Conservation (phyloP, 2,888 invertebrate genomes). For the Lepas anatifera region DNA sequence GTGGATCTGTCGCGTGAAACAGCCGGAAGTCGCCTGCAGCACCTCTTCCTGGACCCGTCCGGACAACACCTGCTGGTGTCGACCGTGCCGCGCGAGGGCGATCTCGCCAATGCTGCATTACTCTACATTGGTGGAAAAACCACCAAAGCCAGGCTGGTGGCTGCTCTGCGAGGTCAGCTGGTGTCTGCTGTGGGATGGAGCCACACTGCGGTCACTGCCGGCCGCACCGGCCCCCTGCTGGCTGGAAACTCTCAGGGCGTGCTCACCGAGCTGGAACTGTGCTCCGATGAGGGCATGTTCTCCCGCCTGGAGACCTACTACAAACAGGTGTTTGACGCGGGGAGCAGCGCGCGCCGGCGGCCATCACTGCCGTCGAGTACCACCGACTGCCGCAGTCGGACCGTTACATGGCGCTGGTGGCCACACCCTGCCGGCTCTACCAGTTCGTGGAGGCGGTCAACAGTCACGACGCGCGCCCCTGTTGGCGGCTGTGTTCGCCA, state of each 20-base stretch:
- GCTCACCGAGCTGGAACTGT: slow-evolving; percentile 82
- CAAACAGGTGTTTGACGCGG: slow-evolving; percentile 82
- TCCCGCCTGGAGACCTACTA: slow-evolving; percentile 55
- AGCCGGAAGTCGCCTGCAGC: slow-evolving; percentile 47
- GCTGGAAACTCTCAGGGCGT: slow-evolving; percentile 81
- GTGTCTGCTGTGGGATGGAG: slow-evolving; percentile 89
- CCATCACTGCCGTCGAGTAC: slow-evolving; percentile 74
- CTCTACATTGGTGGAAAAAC: slow-evolving; percentile 1
- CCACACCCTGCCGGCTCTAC: slow-evolving; percentile 71
- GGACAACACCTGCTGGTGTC: slow-evolving; percentile 68
- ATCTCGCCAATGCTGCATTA: slow-evolving; percentile 34
- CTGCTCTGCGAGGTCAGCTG: slow-evolving; percentile 54
- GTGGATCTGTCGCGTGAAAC: slow-evolving; percentile 55
- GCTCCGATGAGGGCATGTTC: slow-evolving; percentile 66
- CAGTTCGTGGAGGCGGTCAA: slow-evolving; percentile 67
- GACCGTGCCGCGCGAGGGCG: slow-evolving; percentile 30
- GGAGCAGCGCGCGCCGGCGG: slow-evolving; percentile 45
- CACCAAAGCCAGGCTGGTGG: not conserved
- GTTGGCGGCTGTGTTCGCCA: slow-evolving; percentile 62
- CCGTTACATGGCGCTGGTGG: slow-evolving; percentile 68
- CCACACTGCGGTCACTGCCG: slow-evolving; percentile 48
- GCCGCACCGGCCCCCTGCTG: slow-evolving; percentile 67
- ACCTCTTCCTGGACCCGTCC: slow-evolving; percentile 69
- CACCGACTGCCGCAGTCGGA: slow-evolving; percentile 56
- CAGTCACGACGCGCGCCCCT: slow-evolving; percentile 63